Evolutionary conservation across 2,113 vertebrate genomes (phyloP), one percentile per base, ranked within the genome.

Genomic region (Tupaia chinensis): DNA sequence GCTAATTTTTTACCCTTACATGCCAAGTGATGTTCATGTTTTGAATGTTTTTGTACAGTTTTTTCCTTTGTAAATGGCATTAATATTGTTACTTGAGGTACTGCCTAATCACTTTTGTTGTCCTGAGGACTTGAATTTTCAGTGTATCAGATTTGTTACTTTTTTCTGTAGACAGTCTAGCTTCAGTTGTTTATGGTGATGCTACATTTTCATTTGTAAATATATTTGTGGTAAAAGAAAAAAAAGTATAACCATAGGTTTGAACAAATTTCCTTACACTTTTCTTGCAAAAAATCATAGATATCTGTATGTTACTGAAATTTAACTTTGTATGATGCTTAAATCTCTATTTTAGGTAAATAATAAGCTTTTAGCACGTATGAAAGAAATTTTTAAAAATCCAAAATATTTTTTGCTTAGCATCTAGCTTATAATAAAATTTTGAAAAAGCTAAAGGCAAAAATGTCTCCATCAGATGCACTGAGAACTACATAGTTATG

Each of bases 101-200:
- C 98, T 98, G 98, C 98, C 99, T 99, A 97, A 96, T 98, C 97
- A 98, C 98, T 99, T 99, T 97, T 95, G 96, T 99, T 98, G 98
- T 99, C 99, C 99, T 98, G 98, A 98, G 98, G 99, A 99, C 99
- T 98, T 99, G 99, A 99, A 99, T 99, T 99, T 99, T 99, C 98
- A 99, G 99, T 99, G 99, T 99, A 99, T 99, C 98, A 98, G 95
- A 99, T 99, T 98, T 98, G 99, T 99, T 99, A 99, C 99, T 99
- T 99, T 99, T 98, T 99, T 99, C 99, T 99, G 99, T 99, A 99
- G 99, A 99, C 99, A 99, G 99, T 99, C 99, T 99, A 99, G 99
- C 99, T 99, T 99, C 98, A 99, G 98, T 98, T 99, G 99, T 99
- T 99, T 99, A 99, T 99, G 99, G 98, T 99, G 99, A 99, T 99